phyloP scores from a whole-genome alignment of 2,888 invertebrate genomes.

The Microctonus brassicae region DNA sequence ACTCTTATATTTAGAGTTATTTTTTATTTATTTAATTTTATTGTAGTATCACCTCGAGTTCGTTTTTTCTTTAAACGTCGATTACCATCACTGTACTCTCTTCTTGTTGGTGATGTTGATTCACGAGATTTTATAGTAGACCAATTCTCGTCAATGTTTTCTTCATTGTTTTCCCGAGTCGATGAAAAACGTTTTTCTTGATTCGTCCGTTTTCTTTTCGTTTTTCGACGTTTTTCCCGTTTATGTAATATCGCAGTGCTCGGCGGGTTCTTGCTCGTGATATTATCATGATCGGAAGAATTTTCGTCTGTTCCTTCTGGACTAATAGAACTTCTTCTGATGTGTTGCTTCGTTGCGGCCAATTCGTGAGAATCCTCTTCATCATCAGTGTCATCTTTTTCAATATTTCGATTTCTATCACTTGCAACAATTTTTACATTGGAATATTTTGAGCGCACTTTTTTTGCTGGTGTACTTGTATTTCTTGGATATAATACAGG shows the following conservation, averaged over 20 bases:
- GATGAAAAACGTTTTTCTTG: conserved; percentile 30
- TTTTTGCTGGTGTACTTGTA: conserved; percentile 14
- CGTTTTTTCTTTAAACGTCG: conserved; percentile 25
- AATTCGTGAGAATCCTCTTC: conserved; percentile 25
- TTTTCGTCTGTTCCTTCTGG: conserved; percentile 34
- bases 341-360: conserved; percentile 25
- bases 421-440: background rate
- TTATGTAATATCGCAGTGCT: conserved; percentile 5
- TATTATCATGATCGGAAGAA: conserved; percentile 29
- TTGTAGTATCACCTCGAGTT: conserved; percentile 18
- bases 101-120: conserved; percentile 12
- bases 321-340: conserved; percentile 32
- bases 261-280: conserved; percentile 16
- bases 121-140: conserved; percentile 29
- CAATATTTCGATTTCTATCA: conserved; percentile 29
- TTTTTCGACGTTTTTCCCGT: conserved; percentile 33
- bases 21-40: conserved; percentile 30
- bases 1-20: too few species aligned
- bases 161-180: conserved; percentile 36
- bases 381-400: conserved; percentile 38
- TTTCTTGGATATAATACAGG: conserved; percentile 9
- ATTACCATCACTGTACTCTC: conserved; percentile 9
- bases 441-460: conserved; percentile 30
- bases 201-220: conserved; percentile 23
- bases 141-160: conserved; percentile 36